Percentiles rank a stretch among this genome's conserved stretches.
These are phyloP conservation scores for Promerops cafer DNA, from an alignment of 2,113 vertebrate genomes.

Conservation along the genomic window DNA sequence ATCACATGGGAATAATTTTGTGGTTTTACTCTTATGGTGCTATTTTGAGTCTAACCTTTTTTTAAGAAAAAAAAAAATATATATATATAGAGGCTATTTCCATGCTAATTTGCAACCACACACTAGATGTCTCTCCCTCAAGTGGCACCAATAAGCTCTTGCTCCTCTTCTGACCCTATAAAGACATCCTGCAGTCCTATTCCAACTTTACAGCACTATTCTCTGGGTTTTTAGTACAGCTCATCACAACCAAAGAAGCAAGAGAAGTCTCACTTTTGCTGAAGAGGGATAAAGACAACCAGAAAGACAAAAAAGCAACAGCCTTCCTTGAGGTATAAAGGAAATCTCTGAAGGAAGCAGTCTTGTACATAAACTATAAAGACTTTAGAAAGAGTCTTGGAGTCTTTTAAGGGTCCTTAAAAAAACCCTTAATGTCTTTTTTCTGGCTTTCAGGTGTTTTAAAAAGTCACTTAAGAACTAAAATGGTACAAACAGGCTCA, in stretches of 20 bases:
- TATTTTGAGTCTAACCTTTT: not conserved
- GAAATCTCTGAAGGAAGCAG: not conserved
- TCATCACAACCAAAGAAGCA: not conserved
- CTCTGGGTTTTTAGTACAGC: not conserved
- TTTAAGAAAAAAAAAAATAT: not conserved
- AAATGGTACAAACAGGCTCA: not conserved
- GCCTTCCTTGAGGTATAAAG: not conserved
- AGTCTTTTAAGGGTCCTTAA: not conserved
- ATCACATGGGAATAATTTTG: not conserved
- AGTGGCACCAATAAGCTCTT: not conserved
- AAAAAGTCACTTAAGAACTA: not conserved
- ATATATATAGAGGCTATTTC: not conserved
- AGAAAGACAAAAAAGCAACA: not conserved
- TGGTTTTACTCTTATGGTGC: not conserved
- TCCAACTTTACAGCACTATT: rapidly evolving
- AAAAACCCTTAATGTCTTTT: not conserved
- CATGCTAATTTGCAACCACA: not conserved
- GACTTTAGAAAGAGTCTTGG: not conserved
- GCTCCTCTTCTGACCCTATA: not conserved
- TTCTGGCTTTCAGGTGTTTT: not conserved
- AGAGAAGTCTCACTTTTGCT: not conserved
- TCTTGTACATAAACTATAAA: not conserved
- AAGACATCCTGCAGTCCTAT: not conserved
- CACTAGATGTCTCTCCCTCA: not conserved
- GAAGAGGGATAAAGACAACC: not conserved